These are phyloP conservation scores for Protomyctophum bolini DNA, from an alignment of 2,113 vertebrate genomes.

Conservation along the genomic window DNA sequence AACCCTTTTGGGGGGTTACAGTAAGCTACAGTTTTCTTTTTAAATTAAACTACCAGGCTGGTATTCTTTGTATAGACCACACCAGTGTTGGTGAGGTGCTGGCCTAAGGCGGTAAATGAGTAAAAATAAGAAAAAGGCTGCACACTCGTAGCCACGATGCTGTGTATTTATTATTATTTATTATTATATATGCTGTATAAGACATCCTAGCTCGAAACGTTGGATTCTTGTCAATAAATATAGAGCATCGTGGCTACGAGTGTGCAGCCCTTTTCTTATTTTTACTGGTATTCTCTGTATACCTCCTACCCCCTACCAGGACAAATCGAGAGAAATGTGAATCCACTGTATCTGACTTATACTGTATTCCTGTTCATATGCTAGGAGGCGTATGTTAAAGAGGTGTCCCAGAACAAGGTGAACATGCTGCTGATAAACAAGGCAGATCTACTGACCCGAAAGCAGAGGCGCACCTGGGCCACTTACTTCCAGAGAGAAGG, in stretches of 20 bases:
- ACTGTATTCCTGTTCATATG: conserved; percentile 14
- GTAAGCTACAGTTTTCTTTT: too few relatives aligned
- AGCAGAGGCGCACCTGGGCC: conserved; percentile 90
- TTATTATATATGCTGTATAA: too few relatives aligned
- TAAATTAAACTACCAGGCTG: not conserved
- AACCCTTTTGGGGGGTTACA: too few relatives aligned
- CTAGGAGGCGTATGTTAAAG: conserved; percentile 91
- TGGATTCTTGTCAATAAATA: too few relatives aligned
- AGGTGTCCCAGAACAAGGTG: conserved; percentile 85
- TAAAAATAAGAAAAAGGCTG: too few relatives aligned
- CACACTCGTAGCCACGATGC: too few relatives aligned
- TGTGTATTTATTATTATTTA: too few relatives aligned
- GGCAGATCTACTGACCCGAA: conserved; percentile 87
- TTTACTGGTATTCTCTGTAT: not conserved
- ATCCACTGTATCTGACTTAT: not conserved
- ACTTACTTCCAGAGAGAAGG: conserved; percentile 86
- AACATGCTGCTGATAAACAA: conserved; percentile 96
- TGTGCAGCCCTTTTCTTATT: too few relatives aligned
- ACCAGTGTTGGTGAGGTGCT: too few relatives aligned
- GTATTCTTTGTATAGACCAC: not conserved
- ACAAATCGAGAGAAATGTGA: not conserved
- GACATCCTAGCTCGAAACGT: too few relatives aligned
- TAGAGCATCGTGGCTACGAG: too few relatives aligned
- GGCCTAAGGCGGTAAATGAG: too few relatives aligned
- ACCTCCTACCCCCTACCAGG: not conserved